These are phyloP conservation scores for Artibeus lituratus DNA, from an alignment of 2,797 vertebrate genomes.

Conservation along the genomic window DNA sequence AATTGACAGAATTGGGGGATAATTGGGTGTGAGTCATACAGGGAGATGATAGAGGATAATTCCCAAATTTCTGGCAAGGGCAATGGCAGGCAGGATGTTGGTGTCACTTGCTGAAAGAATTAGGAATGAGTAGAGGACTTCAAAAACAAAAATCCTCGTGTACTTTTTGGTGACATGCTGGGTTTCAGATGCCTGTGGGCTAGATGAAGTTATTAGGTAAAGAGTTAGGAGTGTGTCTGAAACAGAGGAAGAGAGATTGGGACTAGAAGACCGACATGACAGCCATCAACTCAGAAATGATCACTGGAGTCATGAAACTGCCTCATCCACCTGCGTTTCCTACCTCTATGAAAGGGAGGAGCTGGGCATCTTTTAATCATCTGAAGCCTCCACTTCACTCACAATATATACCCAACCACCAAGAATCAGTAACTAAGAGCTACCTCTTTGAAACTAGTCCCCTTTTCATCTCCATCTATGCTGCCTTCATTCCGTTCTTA, in stretches of 20 bases:
- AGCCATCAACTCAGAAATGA: not conserved
- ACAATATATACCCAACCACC: not conserved
- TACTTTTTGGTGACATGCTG: not conserved
- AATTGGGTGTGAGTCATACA: not conserved
- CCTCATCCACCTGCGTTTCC: not conserved
- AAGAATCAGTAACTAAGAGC: not conserved
- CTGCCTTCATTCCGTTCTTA: not conserved
- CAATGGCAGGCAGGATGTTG: not conserved
- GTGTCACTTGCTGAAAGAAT: not conserved
- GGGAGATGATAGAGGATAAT: not conserved
- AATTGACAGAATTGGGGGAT: not conserved
- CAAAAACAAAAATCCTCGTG: not conserved
- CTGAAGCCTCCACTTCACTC: not conserved
- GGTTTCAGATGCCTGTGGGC: not conserved
- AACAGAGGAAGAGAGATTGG: not conserved
- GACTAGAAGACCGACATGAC: not conserved
- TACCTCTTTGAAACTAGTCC: not conserved
- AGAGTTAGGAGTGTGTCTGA: not conserved
- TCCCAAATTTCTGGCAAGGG: not conserved
- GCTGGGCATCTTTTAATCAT: not conserved
- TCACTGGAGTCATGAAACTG: not conserved
- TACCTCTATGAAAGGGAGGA: not conserved
- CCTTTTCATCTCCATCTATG: not conserved
- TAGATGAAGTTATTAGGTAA: not conserved
- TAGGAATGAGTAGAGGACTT: not conserved